Evolutionary conservation across 1,140 invertebrate genomes (phyloP).

Genomic region (Neodiprion fabricii): DNA sequence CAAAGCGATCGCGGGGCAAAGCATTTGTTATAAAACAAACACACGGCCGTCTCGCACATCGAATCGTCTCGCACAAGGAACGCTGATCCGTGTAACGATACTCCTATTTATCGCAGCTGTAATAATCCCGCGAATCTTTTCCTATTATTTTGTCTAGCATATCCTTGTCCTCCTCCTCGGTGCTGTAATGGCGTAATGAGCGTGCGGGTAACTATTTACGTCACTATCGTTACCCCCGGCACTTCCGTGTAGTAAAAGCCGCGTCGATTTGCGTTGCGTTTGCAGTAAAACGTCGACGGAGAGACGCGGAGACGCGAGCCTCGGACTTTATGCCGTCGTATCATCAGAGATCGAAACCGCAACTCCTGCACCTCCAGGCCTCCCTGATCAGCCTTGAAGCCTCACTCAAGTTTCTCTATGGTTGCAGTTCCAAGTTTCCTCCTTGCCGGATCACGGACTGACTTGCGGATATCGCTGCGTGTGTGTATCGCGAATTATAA

Average conservation of each 20-base stretch:
- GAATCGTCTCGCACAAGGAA: no score
- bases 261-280: neutral
- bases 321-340: conserved; percentile 37
- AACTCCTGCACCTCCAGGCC: conserved; percentile 9
- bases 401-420: neutral
- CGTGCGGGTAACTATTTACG: no score
- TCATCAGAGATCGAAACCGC: conserved; percentile 40
- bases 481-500: no score
- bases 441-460: no score
- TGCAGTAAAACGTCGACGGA: neutral
- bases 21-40: no score
- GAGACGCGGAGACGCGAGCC: neutral
- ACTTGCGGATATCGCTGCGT: no score
- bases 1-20: no score
- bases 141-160: neutral
- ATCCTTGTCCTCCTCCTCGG: conserved; percentile 1
- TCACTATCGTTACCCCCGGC: neutral
- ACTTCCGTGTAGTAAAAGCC: neutral
- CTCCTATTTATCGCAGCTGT: no score
- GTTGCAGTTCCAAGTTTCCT: neutral
- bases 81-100: no score
- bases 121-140: no score
- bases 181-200: neutral
- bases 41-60: no score
- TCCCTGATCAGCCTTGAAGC: neutral